Percentiles rank a stretch among this genome's conserved stretches.
These are phyloP conservation scores for Varanus komodoensis DNA, from an alignment of 2,113 vertebrate species.

Conservation along the genomic window DNA sequence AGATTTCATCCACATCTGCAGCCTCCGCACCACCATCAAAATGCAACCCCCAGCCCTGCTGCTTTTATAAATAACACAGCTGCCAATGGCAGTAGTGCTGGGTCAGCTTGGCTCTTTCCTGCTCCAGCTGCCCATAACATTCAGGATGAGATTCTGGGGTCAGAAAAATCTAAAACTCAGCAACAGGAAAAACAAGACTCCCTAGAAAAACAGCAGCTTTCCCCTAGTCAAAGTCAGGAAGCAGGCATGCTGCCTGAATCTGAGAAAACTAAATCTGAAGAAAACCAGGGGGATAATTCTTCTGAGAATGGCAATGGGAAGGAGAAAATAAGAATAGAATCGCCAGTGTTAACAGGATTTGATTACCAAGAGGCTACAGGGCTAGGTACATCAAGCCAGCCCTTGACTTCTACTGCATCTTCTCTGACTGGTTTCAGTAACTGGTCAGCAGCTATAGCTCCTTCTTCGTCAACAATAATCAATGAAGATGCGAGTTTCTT, in stretches of 20 bases:
- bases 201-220: slow-evolving; percentile 93
- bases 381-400: slow-evolving; percentile 91
- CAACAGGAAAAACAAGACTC: slow-evolving; percentile 95
- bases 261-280: slow-evolving; percentile 88
- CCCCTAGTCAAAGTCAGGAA: slow-evolving; percentile 91
- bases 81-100: slow-evolving; percentile 92
- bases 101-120: slow-evolving; percentile 98
- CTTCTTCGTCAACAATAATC: slow-evolving; percentile 94
- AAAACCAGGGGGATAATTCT: slow-evolving; percentile 88
- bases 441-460: slow-evolving; percentile 96
- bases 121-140: slow-evolving; percentile 94
- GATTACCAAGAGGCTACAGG: slow-evolving; percentile 96
- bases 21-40: slow-evolving; percentile 94
- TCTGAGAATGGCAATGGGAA: slow-evolving; percentile 89
- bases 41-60: slow-evolving; percentile 92
- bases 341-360: slow-evolving; percentile 93
- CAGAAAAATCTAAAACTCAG: slow-evolving; percentile 95
- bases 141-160: slow-evolving; percentile 98
- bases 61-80: slow-evolving; percentile 96
- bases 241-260: slow-evolving; percentile 89
- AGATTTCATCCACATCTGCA: slow-evolving; percentile 98
- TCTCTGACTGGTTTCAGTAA: slow-evolving; percentile 97
- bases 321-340: slow-evolving; percentile 94
- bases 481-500: slow-evolving; percentile 98
- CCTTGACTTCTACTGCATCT: slow-evolving; percentile 91